These are phyloP conservation scores for Sebastes elongatus DNA, from an alignment of 2,797 vertebrate species.

Conservation along the genomic window DNA sequence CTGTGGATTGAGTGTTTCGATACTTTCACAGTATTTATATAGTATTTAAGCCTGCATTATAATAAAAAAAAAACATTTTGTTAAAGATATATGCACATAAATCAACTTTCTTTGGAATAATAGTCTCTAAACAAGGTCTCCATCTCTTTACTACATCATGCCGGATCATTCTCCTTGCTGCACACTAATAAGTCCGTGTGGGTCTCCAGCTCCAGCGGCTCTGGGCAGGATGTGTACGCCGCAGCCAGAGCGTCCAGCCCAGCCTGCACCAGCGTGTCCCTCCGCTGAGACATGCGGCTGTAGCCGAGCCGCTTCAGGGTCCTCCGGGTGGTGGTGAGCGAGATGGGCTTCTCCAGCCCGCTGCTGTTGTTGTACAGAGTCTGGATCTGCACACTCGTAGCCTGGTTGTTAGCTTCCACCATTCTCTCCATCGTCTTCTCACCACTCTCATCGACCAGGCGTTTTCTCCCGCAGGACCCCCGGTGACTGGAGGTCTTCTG, in stretches of 20 bases:
- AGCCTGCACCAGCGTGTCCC: background rate
- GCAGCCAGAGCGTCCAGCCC: conserved; percentile 14
- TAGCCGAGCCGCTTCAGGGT: conserved; percentile 53
- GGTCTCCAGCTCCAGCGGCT: background rate
- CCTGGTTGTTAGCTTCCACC: conserved; percentile 49
- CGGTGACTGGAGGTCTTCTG: conserved; percentile 51
- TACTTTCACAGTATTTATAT: too few relatives aligned
- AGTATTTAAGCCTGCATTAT: too few relatives aligned
- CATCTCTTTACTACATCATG: background rate
- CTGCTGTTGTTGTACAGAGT: conserved; percentile 45
- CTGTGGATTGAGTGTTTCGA: too few relatives aligned
- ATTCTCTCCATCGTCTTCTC: conserved; percentile 38
- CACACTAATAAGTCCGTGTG: background rate
- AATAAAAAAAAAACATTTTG: background rate
- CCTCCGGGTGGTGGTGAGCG: conserved; percentile 33
- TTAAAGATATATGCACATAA: background rate
- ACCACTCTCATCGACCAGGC: conserved; percentile 34
- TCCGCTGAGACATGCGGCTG: conserved; percentile 10
- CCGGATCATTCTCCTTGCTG: background rate
- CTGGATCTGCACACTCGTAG: conserved; percentile 40
- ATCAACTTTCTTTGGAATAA: background rate
- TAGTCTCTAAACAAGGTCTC: background rate
- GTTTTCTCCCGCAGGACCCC: conserved; percentile 35
- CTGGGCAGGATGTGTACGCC: background rate
- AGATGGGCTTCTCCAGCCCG: conserved; percentile 44